Conservation (phyloP, 2,888 invertebrate species). For the Melanchra persicariae region DNA sequence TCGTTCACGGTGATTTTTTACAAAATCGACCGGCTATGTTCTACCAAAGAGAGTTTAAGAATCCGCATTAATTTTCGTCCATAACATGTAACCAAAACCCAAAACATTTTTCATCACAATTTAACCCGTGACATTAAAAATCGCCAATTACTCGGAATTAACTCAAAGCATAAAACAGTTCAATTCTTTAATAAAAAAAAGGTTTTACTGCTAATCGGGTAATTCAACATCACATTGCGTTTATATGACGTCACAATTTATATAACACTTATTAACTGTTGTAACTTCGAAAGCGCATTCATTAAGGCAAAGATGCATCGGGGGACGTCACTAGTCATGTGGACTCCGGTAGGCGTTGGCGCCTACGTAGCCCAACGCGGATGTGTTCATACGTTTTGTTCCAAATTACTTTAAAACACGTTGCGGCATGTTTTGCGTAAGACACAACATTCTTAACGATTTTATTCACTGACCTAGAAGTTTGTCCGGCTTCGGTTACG, state of each 20-base stretch:
- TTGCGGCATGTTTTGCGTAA: constrained; percentile 50
- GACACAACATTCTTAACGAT: constrained; percentile 28
- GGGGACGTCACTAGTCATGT: constrained; percentile 42
- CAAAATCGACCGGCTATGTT: too few relatives aligned
- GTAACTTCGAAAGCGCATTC: constrained; percentile 52
- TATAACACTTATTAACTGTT: constrained; percentile 33
- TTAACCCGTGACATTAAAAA: background rate
- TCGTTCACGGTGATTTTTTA: too few relatives aligned
- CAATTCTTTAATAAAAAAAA: constrained; percentile 8
- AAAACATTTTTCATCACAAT: background rate
- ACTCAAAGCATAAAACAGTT: background rate
- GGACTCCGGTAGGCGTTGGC: background rate
- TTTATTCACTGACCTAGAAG: constrained; percentile 42
- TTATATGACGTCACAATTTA: constrained; percentile 36
- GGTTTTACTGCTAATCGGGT: constrained; percentile 11
- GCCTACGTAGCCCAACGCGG: constrained; percentile 42
- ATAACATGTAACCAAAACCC: background rate
- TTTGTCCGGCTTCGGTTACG: constrained; percentile 28
- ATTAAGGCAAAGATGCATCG: constrained; percentile 38
- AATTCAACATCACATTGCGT: constrained; percentile 4
- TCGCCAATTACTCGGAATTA: constrained; percentile 5
- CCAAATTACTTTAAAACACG: constrained; percentile 22
- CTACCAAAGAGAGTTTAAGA: too few relatives aligned
- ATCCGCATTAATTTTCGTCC: background rate
- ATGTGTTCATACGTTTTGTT: constrained; percentile 37